Evolutionary conservation across 1,140 invertebrate species (phyloP).

Genomic region (Drosophila eugracilis): DNA sequence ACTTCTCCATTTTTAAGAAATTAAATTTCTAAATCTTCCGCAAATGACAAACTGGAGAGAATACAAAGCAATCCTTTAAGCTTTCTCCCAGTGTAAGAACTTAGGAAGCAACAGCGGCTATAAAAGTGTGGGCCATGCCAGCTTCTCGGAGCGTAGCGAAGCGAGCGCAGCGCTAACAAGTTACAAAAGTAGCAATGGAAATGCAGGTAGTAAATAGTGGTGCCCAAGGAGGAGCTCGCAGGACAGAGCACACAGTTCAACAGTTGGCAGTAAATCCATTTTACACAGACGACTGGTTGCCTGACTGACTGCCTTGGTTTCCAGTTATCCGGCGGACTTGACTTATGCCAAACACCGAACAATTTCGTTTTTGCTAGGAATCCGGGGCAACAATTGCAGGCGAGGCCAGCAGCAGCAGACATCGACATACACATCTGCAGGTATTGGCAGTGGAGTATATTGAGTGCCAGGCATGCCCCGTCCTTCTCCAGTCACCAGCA

Average conservation of each 20-base stretch:
- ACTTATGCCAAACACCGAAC: constrained; percentile 77
- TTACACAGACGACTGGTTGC: constrained; percentile 80
- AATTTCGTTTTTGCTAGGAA: constrained; percentile 62
- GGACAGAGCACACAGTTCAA: constrained; percentile 67
- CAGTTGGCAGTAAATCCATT: constrained; percentile 84
- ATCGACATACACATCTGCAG: constrained; percentile 48
- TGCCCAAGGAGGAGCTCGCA: neutral
- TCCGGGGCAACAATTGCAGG: constrained; percentile 50
- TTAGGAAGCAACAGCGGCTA: constrained; percentile 41
- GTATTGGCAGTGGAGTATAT: constrained; percentile 69
- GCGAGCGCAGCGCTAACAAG: constrained; percentile 71
- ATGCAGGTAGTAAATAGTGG: constrained; percentile 82
- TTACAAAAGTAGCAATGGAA: constrained; percentile 83
- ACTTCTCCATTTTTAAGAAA: neutral
- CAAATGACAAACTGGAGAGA: neutral
- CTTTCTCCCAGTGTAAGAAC: constrained; percentile 11
- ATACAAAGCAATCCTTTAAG: neutral
- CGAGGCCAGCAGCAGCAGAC: constrained; percentile 38
- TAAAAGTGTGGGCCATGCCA: constrained; percentile 41
- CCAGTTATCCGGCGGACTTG: constrained; percentile 50
- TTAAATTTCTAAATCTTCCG: no score
- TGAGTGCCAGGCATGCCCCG: constrained; percentile 49
- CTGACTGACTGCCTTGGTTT: constrained; percentile 49
- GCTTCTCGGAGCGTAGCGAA: constrained; percentile 49
- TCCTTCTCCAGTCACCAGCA: constrained; percentile 27